A percentile compares a stretch with the other conserved stretches of the same genome.
Conservation (phyloP, 2,888 invertebrate species). For the Syrista parreyssii region DNA sequence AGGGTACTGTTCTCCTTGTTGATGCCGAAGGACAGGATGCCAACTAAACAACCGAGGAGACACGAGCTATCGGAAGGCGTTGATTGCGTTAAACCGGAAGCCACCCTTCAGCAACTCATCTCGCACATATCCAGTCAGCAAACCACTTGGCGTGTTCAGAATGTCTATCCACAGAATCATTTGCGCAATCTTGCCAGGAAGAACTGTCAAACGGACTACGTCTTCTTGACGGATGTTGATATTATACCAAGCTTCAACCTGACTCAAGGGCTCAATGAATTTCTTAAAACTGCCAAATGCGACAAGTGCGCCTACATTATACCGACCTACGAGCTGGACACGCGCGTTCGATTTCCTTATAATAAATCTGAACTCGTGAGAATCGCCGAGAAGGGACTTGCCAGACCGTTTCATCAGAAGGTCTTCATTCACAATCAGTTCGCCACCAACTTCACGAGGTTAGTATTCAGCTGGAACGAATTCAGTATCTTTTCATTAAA, state of each 20-base stretch:
- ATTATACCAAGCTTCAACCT: constrained; percentile 84
- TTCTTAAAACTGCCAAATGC: constrained; percentile 72
- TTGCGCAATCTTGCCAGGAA: constrained; percentile 87
- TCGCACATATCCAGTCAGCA: constrained; percentile 74
- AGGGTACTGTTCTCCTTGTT: constrained; percentile 82
- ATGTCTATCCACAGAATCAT: constrained; percentile 91
- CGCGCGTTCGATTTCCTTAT: constrained; percentile 81
- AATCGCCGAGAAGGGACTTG: constrained; percentile 81
- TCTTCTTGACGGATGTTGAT: constrained; percentile 89
- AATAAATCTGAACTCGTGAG: constrained; percentile 83
- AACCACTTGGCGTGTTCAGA: constrained; percentile 78
- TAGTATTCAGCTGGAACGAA: constrained; percentile 45
- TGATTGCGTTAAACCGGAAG: constrained; percentile 78
- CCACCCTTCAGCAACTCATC: constrained; percentile 72
- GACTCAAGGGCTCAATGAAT: constrained; percentile 77
- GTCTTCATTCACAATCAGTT: constrained; percentile 93
- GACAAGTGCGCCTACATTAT: constrained; percentile 87
- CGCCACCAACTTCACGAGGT: constrained; percentile 91
- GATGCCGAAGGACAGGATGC: constrained; percentile 73
- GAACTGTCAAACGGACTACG: constrained; percentile 83
- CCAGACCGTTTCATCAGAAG: constrained; percentile 90
- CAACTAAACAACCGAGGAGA: constrained; percentile 51
- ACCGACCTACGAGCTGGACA: constrained; percentile 89
- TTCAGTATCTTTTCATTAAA: too few relatives aligned
- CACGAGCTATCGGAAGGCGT: constrained; percentile 53